A percentile compares a stretch with the other conserved stretches of the same genome.
These are phyloP conservation scores for Sturnus vulgaris DNA, from an alignment of 2,113 vertebrate species.

Conservation along the genomic window DNA sequence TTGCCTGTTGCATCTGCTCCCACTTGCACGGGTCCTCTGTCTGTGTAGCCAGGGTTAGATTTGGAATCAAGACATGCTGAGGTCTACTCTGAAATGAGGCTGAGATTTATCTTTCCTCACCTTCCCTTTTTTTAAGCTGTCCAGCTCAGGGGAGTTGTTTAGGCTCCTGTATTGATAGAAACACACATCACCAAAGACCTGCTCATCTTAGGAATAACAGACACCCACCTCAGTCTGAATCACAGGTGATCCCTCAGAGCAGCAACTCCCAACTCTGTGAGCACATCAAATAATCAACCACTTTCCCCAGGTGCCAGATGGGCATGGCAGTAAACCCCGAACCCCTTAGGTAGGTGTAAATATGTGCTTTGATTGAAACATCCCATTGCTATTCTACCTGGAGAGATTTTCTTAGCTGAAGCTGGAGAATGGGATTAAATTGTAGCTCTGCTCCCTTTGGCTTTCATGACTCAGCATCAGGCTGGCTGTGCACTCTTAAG, in stretches of 20 bases:
- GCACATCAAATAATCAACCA: background rate
- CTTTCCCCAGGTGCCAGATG: background rate
- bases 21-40: background rate
- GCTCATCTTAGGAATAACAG: background rate
- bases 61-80: background rate
- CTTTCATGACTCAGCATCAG: background rate
- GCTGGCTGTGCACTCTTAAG: background rate
- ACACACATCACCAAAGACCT: background rate
- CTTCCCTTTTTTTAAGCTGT: background rate
- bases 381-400: background rate
- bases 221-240: background rate
- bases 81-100: background rate
- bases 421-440: background rate
- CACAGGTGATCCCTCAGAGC: background rate
- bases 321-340: background rate
- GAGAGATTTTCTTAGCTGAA: background rate
- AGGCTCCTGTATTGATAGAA: background rate
- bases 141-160: background rate
- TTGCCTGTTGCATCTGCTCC: background rate
- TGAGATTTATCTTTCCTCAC: background rate
- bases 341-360: background rate
- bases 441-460: background rate
- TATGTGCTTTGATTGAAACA: accelerated
- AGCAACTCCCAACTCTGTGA: background rate
- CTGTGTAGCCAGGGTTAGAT: conserved; percentile 6